A percentile compares a stretch with the other conserved stretches of the same genome.
Evolutionary conservation across 2,888 invertebrate genomes (phyloP).

Genomic region (Portevinia maculata): DNA sequence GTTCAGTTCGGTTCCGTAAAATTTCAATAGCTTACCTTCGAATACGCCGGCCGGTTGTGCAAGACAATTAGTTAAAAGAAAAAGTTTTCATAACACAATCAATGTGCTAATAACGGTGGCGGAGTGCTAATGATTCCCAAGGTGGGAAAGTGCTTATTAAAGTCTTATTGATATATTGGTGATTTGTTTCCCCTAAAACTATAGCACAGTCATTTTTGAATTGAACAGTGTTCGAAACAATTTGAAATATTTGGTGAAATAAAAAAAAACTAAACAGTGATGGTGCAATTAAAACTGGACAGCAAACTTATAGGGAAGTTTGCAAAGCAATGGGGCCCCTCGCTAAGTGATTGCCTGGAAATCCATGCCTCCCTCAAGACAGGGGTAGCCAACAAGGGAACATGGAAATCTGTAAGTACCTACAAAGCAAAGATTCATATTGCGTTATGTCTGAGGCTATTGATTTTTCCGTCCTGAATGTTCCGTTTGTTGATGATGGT

Average conservation of each 20-base stretch:
- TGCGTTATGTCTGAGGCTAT: constrained; percentile 50
- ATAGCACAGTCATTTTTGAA: not conserved
- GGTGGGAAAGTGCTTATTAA: constrained; percentile 44
- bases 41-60: constrained; percentile 45
- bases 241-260: constrained; percentile 18
- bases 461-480: constrained; percentile 57
- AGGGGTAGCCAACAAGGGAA: constrained; percentile 77
- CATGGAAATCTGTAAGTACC: constrained; percentile 78
- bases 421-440: constrained; percentile 14
- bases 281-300: constrained; percentile 77
- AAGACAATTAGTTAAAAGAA: constrained; percentile 4
- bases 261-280: constrained; percentile 47
- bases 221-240: constrained; percentile 29
- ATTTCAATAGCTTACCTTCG: not conserved
- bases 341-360: constrained; percentile 77
- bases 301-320: constrained; percentile 76
- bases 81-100: constrained; percentile 5
- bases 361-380: constrained; percentile 76
- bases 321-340: constrained; percentile 77
- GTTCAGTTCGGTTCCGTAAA: constrained; percentile 62
- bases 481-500: constrained; percentile 3
- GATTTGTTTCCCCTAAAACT: not conserved
- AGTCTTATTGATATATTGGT: not conserved
- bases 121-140: constrained; percentile 27
- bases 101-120: constrained; percentile 49